Evolutionary conservation across 2,113 vertebrate species (phyloP), one percentile per base, ranked within the genome.

Genomic region (Coptodon bakossiorum): DNA sequence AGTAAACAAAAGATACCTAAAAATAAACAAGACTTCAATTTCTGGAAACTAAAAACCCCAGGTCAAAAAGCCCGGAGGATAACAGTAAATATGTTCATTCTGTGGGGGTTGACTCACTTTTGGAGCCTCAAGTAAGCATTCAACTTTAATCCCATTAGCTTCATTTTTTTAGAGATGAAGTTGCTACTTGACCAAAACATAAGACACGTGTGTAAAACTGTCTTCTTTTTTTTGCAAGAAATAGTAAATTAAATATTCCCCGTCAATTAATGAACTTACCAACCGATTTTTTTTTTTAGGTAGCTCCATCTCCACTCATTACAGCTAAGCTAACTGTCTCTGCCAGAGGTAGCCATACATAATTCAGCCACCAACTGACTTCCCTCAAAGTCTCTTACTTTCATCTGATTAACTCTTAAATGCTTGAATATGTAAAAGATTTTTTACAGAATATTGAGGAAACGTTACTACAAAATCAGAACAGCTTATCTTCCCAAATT

Each of bases 131-230:
- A 36, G 61, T 36, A 36, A 36, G 5, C 31, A 63, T 63, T 63
- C 59, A n/a, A n/a, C 61, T 0, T 61, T 4, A 0, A 19, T 2
- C 7, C 6, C 61, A 66, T 66, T 12, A n/a, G 17, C 17, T 0
- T 66, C 0, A n/a, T n/a, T 0, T 36, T 19, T 36, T 66, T n/a
- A 36, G 31, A 66, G 36, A 66, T 36, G 2, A 66, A 66, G 31
- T 63, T 63, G 6, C 59, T 63, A 17, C 2, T 7, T 63, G 59
- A 9, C 29, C 31, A 34, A 63, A 63, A 36, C 1, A 63, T 36
- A 19, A 63, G 31, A 17, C 27, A 63, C 1, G 2, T 63, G 31
- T 63, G 31, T 36, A 36, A 63, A 63, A 63, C 59, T 63, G 59
- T 63, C 5, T 5, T 63, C 29, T 11, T 34, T 7, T 7, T 61